These are phyloP conservation scores for Drosophila helvetica DNA, from an alignment of 2,888 invertebrate genomes.

Conservation along the genomic window DNA sequence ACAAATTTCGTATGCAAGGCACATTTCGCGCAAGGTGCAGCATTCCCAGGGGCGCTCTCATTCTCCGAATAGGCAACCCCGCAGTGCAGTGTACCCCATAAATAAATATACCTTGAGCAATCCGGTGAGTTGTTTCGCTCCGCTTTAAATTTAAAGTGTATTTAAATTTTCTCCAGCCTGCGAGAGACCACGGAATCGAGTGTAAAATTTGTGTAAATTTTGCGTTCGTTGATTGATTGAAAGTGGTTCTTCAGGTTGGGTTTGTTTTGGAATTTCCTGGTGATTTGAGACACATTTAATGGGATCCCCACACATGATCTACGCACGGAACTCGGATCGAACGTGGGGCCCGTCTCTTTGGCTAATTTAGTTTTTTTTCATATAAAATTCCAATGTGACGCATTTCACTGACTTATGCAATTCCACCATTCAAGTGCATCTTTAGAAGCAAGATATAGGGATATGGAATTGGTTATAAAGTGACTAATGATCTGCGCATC, in stretches of 20 bases:
- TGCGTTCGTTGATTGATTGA: constrained; percentile 11
- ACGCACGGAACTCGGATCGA: not conserved
- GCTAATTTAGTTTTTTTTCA: not conserved
- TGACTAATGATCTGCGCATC: no score
- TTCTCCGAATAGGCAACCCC: no score
- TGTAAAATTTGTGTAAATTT: constrained; percentile 25
- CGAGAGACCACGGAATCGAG: not conserved
- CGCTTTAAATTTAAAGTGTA: not conserved
- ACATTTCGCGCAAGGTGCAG: constrained; percentile 4
- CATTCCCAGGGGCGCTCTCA: not conserved
- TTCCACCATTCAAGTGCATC: not conserved
- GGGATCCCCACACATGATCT: not conserved
- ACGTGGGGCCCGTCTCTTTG: not conserved
- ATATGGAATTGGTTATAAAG: no score
- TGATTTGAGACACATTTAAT: not conserved
- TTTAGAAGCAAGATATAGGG: not conserved
- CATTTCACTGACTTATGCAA: no score
- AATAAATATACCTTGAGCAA: not conserved
- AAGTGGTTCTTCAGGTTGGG: not conserved
- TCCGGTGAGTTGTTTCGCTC: no score
- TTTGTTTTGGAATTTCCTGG: not conserved
- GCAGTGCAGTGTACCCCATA: no score
- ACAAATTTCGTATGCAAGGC: constrained; percentile 8
- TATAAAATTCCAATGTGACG: not conserved
- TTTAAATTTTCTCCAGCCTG: constrained; percentile 5